Percentiles rank a stretch among this genome's conserved stretches.
Evolutionary conservation across 2,113 vertebrate genomes (phyloP).

Genomic region (Apteryx mantelli): DNA sequence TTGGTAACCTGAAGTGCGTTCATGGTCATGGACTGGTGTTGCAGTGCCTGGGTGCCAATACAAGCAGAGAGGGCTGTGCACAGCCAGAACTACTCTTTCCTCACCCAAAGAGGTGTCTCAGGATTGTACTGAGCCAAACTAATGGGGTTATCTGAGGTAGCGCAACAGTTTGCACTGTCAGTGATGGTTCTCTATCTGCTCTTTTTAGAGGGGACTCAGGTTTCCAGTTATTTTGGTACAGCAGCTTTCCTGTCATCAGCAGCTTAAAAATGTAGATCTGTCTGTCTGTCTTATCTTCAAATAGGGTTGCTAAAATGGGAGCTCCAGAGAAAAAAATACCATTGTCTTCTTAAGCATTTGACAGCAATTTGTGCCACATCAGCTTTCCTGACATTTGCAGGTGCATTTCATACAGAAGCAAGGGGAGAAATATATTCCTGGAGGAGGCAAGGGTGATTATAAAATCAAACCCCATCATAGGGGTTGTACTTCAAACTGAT

Average conservation of each 20-base stretch:
- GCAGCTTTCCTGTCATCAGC: not conserved
- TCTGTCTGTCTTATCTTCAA: not conserved
- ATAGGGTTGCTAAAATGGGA: slow-evolving; percentile 10
- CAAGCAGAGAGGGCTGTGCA: not conserved
- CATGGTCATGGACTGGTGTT: not conserved
- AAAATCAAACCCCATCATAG: not conserved
- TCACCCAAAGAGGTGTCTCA: not conserved
- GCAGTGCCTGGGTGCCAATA: not conserved
- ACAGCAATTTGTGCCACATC: not conserved
- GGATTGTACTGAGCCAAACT: not conserved
- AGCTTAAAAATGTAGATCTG: not conserved
- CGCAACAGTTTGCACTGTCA: not conserved
- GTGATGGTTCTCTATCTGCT: not conserved
- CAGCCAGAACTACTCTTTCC: slow-evolving; percentile 11
- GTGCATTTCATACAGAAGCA: not conserved
- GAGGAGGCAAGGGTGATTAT: not conserved
- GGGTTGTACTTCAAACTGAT: not conserved
- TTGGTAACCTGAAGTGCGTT: not conserved
- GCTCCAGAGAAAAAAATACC: not conserved
- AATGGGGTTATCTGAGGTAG: not conserved
- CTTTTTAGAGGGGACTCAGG: slow-evolving; percentile 60
- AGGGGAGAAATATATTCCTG: not conserved
- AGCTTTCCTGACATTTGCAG: not conserved
- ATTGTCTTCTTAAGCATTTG: not conserved
- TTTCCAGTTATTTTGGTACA: slow-evolving; percentile 46